Conservation (phyloP, 2,113 vertebrate genomes). For the Oryzias woworae region DNA sequence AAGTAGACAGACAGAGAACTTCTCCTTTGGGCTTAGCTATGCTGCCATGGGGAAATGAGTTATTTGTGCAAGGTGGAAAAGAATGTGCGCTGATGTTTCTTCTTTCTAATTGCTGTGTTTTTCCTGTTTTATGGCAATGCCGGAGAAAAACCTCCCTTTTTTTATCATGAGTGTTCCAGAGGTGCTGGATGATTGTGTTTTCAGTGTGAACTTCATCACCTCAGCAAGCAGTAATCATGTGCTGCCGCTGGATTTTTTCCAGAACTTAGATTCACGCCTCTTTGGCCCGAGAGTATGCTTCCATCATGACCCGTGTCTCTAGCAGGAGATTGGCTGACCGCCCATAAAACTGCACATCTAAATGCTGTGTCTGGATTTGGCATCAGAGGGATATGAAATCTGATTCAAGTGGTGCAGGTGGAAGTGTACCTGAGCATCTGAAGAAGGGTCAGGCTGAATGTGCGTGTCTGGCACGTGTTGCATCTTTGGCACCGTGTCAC, state of each 20-base stretch:
- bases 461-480: slow-evolving; percentile 25
- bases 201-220: slow-evolving; percentile 40
- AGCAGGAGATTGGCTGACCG: slow-evolving; percentile 50
- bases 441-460: no score
- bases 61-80: background rate
- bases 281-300: slow-evolving; percentile 42
- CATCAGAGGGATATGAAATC: slow-evolving; percentile 57
- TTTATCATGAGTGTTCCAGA: slow-evolving; percentile 12
- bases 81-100: slow-evolving; percentile 1
- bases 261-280: slow-evolving; percentile 52
- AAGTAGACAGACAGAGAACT: slow-evolving; percentile 15
- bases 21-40: background rate
- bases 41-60: slow-evolving; percentile 15
- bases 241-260: slow-evolving; percentile 41
- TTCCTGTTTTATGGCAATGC: background rate
- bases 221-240: slow-evolving; percentile 49
- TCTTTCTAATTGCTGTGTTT: background rate
- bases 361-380: slow-evolving; percentile 43
- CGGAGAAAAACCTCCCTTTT: background rate
- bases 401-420: slow-evolving; percentile 42
- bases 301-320: slow-evolving; percentile 46
- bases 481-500: slow-evolving; percentile 44
- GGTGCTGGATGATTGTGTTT: slow-evolving; percentile 33
- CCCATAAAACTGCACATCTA: slow-evolving; percentile 56
- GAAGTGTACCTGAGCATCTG: slow-evolving; percentile 13